phyloP scores from a whole-genome alignment of 2,888 invertebrate species.

The Drosophila demipolita region DNA sequence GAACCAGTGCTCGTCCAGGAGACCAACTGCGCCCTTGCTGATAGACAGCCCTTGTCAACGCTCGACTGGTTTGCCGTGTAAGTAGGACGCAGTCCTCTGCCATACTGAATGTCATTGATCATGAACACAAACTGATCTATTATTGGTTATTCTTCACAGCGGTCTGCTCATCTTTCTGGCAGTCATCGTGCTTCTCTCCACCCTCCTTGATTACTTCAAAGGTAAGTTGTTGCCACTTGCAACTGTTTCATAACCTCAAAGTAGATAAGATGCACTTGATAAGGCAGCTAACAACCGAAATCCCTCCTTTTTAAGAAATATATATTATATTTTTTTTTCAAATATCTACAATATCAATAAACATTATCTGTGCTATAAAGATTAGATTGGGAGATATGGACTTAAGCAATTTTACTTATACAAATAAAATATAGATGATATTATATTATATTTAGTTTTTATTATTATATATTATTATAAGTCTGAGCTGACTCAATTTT shows the following conservation, averaged over 20 bases:
- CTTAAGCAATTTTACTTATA: neutral
- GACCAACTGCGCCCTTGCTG: slow-evolving; percentile 11
- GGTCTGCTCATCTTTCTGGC: slow-evolving; percentile 40
- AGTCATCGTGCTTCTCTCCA: slow-evolving; percentile 52
- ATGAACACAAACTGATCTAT: neutral
- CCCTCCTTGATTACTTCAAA: slow-evolving; percentile 57
- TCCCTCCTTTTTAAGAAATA: neutral
- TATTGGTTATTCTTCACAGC: slow-evolving; percentile 21
- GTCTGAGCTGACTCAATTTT: neutral
- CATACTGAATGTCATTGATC: neutral
- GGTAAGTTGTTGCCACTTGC: slow-evolving; percentile 26
- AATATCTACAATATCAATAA: neutral
- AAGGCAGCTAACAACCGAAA: neutral
- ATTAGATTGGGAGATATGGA: too few species aligned
- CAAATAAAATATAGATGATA: too few species aligned
- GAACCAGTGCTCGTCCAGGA: slow-evolving; percentile 36
- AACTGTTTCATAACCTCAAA: neutral
- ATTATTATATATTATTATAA: too few species aligned
- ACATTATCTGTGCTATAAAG: neutral
- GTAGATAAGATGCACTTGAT: slow-evolving; percentile 8
- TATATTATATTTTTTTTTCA: neutral
- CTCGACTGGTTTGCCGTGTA: slow-evolving; percentile 79
- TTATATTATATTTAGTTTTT: too few species aligned
- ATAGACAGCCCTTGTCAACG: slow-evolving; percentile 39
- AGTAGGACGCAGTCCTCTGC: slow-evolving; percentile 26